Conservation (phyloP, 1,140 invertebrate genomes). For the Condylostylus longicornis region DNA sequence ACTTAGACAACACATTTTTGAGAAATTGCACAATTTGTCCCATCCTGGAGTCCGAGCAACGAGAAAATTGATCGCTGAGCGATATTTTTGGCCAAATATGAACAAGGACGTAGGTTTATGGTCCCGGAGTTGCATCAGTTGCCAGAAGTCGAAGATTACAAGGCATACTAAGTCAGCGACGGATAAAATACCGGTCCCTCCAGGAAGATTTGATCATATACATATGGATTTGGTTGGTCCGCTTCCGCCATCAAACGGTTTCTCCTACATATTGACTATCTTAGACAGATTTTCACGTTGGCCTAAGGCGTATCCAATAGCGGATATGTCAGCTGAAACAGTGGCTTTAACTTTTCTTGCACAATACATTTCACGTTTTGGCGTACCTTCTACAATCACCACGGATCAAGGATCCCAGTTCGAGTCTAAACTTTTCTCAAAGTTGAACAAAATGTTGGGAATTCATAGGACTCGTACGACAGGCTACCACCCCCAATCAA, state of each 20-base stretch:
- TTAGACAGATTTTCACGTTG: conserved; percentile 23
- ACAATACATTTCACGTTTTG: conserved; percentile 16
- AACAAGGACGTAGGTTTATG: conserved; percentile 9
- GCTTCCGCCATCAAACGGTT: conserved; percentile 9
- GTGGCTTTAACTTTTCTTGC: conserved; percentile 16
- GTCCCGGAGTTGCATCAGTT: conserved; percentile 12
- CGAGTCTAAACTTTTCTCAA: conserved; percentile 13
- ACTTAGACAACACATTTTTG: too few species aligned
- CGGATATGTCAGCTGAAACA: conserved; percentile 17
- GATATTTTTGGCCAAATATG: conserved; percentile 16
- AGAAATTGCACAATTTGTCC: too few species aligned
- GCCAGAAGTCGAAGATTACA: conserved; percentile 22
- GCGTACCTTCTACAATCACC: conserved; percentile 20
- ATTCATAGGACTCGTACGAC: too few species aligned
- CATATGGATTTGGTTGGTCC: conserved; percentile 24
- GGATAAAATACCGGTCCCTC: background rate
- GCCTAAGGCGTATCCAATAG: too few species aligned
- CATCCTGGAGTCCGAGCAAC: too few species aligned
- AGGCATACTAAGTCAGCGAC: background rate
- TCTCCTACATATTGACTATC: conserved; percentile 14
- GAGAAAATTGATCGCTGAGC: too few species aligned
- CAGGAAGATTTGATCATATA: conserved; percentile 12
- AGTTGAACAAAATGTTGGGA: too few species aligned
- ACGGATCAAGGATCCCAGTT: conserved; percentile 26
- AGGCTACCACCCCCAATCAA: too few species aligned